A percentile compares a stretch with the other conserved stretches of the same genome.
Conservation (phyloP, 1,140 invertebrate genomes). For the Nomia melanderi region DNA sequence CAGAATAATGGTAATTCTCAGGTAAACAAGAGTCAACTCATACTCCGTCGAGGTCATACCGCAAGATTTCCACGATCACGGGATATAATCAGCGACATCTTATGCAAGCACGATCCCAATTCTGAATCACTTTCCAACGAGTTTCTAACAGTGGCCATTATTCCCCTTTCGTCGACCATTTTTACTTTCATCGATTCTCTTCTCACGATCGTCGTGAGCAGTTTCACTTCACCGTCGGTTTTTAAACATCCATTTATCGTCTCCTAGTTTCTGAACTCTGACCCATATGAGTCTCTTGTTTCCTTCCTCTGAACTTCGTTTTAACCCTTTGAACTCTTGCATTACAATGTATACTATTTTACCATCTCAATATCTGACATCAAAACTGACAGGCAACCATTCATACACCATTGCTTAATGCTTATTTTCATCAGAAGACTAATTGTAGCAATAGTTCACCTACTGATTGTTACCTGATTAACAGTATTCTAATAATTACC, state of each 20-base stretch:
- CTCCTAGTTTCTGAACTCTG: too few species aligned
- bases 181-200: conserved; percentile 48
- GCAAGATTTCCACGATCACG: not conserved
- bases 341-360: too few species aligned
- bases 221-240: conserved; percentile 29
- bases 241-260: not conserved
- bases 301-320: too few species aligned
- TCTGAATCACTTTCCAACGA: conserved; percentile 24
- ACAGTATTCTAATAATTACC: too few species aligned
- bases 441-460: too few species aligned
- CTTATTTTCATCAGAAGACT: too few species aligned
- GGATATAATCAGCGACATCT: not conserved
- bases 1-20: not conserved
- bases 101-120: not conserved
- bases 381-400: too few species aligned
- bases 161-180: conserved; percentile 8
- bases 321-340: too few species aligned
- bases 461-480: too few species aligned
- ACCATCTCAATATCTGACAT: too few species aligned
- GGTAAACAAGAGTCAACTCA: not conserved
- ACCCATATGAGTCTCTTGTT: too few species aligned
- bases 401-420: too few species aligned
- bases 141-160: conserved; percentile 5
- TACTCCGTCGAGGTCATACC: not conserved
- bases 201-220: conserved; percentile 27